Evolutionary conservation across 2,113 vertebrate species (phyloP).

Genomic region (Cephalophus harveyi): DNA sequence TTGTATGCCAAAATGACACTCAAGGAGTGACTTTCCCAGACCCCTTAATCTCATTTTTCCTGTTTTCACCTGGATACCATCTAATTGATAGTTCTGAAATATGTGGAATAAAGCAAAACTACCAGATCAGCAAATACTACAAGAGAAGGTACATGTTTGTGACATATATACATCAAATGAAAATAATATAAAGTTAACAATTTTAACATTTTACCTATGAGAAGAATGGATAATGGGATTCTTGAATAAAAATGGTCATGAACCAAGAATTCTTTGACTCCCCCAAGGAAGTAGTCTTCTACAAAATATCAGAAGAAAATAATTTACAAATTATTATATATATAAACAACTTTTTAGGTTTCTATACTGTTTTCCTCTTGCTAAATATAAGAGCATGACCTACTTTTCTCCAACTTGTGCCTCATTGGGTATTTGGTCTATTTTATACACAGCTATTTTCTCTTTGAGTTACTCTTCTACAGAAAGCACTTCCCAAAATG

Average conservation of each 20-base stretch:
- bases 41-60: neutral
- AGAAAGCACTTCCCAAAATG: conserved; percentile 50
- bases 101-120: neutral
- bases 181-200: neutral
- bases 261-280: neutral
- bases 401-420: conserved; percentile 29
- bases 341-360: neutral
- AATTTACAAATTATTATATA: neutral
- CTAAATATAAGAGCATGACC: conserved; percentile 32
- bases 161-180: neutral
- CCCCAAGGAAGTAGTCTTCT: neutral
- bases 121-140: neutral
- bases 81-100: neutral
- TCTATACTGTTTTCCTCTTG: neutral
- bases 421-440: neutral
- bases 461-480: neutral
- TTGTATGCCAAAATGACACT: neutral
- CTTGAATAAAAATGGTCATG: neutral
- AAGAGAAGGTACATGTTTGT: neutral
- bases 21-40: neutral
- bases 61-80: neutral
- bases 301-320: neutral
- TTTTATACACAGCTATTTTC: conserved; percentile 41
- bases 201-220: neutral
- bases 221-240: neutral